Conservation (phyloP, 1,140 invertebrate genomes). For the Solen grandis region DNA sequence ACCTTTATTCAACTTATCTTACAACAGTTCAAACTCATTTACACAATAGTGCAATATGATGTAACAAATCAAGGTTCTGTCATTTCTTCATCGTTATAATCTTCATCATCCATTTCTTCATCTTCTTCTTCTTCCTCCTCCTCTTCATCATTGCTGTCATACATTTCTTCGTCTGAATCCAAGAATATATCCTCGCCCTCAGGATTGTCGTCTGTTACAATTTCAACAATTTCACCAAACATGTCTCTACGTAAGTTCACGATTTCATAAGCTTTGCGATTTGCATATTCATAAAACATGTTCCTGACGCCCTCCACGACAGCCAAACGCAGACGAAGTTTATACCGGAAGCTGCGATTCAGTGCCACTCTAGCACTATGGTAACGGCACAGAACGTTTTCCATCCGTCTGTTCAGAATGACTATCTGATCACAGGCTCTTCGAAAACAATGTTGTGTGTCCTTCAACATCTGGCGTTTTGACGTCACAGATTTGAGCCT, state of each 20-base stretch:
- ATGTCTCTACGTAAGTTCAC: slow-evolving; percentile 66
- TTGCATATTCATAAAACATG: slow-evolving; percentile 76
- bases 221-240: slow-evolving; percentile 60
- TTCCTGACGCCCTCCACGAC: slow-evolving; percentile 73
- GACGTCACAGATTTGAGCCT: slow-evolving; percentile 29
- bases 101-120: neutral
- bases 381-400: slow-evolving; percentile 68
- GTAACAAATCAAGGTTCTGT: no score
- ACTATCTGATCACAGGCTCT: slow-evolving; percentile 74
- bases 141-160: neutral
- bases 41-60: no score
- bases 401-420: slow-evolving; percentile 68
- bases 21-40: no score
- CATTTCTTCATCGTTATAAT: no score
- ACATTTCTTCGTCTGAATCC: neutral
- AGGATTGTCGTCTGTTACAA: slow-evolving; percentile 44
- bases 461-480: slow-evolving; percentile 41
- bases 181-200: neutral
- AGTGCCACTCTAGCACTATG: slow-evolving; percentile 64
- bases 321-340: slow-evolving; percentile 70
- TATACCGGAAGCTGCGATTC: slow-evolving; percentile 71
- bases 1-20: no score
- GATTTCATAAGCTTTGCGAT: slow-evolving; percentile 70
- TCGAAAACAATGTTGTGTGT: slow-evolving; percentile 65
- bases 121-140: neutral